Conservation (phyloP, 2,888 invertebrate species). For the Silvanus unidentatus region DNA sequence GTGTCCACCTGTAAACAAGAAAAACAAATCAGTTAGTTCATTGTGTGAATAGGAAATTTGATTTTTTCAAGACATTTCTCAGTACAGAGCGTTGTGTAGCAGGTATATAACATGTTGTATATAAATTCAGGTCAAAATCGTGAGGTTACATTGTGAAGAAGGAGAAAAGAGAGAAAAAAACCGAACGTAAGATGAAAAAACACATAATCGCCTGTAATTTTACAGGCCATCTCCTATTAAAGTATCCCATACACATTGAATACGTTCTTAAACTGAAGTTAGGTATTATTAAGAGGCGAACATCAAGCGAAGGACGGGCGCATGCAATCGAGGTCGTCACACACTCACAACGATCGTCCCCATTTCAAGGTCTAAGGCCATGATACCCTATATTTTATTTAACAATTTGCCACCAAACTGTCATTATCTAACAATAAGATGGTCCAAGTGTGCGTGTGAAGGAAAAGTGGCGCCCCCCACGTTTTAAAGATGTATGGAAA, state of each 20-base stretch:
- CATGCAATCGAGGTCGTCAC: not conserved
- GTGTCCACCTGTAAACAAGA: too few relatives aligned
- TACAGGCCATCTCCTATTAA: conserved; percentile 27
- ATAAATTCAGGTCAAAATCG: conserved; percentile 25
- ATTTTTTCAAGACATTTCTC: too few relatives aligned
- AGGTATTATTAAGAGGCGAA: not conserved
- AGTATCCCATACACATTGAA: conserved; percentile 5
- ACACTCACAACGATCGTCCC: not conserved
- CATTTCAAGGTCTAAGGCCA: not conserved
- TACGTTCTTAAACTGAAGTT: not conserved
- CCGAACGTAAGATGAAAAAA: conserved; percentile 20
- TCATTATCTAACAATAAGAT: too few relatives aligned
- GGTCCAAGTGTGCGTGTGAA: too few relatives aligned
- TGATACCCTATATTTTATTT: too few relatives aligned
- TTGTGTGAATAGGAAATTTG: too few relatives aligned
- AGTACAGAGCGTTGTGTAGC: too few relatives aligned
- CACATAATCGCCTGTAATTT: conserved; percentile 26
- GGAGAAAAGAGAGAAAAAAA: too few relatives aligned
- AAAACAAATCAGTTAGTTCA: too few relatives aligned
- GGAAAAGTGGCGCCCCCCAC: too few relatives aligned
- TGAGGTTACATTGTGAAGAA: too few relatives aligned
- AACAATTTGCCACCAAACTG: too few relatives aligned
- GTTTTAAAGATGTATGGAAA: not conserved
- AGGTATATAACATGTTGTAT: conserved; percentile 17
- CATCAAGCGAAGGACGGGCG: not conserved